Evolutionary conservation across 2,113 vertebrate species (phyloP).

Genomic region (Bungarus multicinctus): DNA sequence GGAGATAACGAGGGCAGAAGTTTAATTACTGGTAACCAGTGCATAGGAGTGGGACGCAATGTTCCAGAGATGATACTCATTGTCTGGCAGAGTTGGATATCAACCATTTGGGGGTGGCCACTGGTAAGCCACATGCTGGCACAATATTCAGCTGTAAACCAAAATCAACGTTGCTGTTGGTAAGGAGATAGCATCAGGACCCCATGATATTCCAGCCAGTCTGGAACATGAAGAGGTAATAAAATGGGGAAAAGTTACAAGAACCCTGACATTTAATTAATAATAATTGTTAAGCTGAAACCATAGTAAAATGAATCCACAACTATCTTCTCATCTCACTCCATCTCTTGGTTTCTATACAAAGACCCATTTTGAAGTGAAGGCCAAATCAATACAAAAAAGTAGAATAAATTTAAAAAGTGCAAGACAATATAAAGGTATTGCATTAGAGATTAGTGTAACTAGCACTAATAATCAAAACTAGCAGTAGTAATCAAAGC

Average conservation of each 20-base stretch:
- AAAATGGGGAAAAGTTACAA: neutral
- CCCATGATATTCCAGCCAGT: neutral
- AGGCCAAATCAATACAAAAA: neutral
- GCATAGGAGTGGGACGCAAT: neutral
- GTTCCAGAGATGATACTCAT: neutral
- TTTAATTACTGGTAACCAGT: neutral
- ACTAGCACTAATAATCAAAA: no score
- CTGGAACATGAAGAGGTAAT: neutral
- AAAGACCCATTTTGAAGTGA: neutral
- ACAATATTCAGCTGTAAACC: neutral
- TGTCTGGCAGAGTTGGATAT: neutral
- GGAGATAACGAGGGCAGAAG: no score
- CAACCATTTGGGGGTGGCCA: neutral
- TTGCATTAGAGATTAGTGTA: neutral
- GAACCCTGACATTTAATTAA: neutral
- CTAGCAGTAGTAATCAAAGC: no score
- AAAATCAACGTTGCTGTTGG: neutral
- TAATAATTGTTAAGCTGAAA: neutral
- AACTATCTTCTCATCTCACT: neutral
- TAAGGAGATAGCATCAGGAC: neutral
- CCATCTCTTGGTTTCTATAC: neutral
- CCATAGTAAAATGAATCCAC: neutral
- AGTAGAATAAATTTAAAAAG: neutral
- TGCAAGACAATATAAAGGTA: neutral
- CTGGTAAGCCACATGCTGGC: neutral